These are phyloP conservation scores for Listrodromus nycthemerus DNA, from an alignment of 2,888 invertebrate genomes.

Conservation along the genomic window DNA sequence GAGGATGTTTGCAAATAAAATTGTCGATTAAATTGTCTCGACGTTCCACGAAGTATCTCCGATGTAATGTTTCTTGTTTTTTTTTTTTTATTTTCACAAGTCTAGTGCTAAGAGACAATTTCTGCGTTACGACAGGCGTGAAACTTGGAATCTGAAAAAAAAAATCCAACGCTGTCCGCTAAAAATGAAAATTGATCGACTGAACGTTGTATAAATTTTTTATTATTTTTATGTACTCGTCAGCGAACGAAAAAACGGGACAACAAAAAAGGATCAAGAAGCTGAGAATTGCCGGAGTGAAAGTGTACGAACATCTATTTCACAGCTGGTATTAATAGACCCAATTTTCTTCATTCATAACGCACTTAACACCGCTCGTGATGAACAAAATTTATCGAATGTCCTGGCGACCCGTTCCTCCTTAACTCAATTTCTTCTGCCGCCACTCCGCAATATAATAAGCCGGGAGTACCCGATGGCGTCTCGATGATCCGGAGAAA, in stretches of 20 bases:
- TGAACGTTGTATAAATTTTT: background rate
- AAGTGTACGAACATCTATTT: conserved; percentile 41
- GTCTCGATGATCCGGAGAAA: conserved; percentile 58
- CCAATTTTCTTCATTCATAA: conserved; percentile 42
- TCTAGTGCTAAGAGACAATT: background rate
- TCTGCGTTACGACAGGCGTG: background rate
- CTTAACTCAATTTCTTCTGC: conserved; percentile 18
- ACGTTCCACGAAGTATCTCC: too few species aligned
- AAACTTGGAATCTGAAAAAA: background rate
- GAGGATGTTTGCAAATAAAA: too few species aligned
- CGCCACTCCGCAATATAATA: conserved; percentile 42
- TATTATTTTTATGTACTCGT: background rate
- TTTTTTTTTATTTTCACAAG: too few species aligned
- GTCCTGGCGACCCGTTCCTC: conserved; percentile 14
- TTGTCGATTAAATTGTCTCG: too few species aligned
- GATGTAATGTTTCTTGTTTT: too few species aligned
- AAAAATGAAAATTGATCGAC: background rate
- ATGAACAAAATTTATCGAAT: conserved; percentile 51
- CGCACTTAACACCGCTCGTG: conserved; percentile 39
- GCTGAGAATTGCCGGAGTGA: conserved; percentile 34
- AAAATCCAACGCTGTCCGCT: background rate
- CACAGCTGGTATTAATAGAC: background rate
- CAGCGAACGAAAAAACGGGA: conserved; percentile 5
- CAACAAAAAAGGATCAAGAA: background rate
- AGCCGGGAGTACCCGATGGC: conserved; percentile 33